These are phyloP conservation scores for Xylocopa sonorina DNA, from an alignment of 1,140 invertebrate genomes.

Conservation along the genomic window DNA sequence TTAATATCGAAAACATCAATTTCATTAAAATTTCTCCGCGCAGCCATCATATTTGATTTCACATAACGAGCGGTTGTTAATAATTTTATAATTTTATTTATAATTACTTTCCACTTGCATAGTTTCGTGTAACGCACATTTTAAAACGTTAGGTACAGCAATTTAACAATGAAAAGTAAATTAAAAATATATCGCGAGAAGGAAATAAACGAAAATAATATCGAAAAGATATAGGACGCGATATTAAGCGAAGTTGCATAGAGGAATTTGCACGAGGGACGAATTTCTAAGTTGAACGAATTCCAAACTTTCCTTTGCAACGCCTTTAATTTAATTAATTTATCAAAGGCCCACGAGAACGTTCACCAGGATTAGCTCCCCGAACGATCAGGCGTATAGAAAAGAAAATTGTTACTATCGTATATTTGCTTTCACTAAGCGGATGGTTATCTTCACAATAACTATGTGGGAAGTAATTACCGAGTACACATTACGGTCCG, in stretches of 20 bases:
- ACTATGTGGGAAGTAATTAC: conserved; percentile 55
- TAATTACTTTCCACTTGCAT: background rate
- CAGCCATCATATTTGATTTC: background rate
- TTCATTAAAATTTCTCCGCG: background rate
- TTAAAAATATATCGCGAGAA: too few species aligned
- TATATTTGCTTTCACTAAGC: conserved; percentile 58
- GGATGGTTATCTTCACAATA: conserved; percentile 52
- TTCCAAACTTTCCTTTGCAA: background rate
- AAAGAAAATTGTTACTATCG: conserved; percentile 49
- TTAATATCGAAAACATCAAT: background rate
- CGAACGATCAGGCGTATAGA: background rate
- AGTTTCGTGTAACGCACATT: background rate
- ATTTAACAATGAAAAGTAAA: too few species aligned
- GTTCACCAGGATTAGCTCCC: background rate
- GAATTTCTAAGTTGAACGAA: too few species aligned
- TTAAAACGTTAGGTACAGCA: too few species aligned
- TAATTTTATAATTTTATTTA: background rate
- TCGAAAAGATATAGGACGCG: too few species aligned
- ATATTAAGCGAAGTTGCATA: too few species aligned
- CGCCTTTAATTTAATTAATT: background rate
- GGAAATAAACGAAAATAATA: too few species aligned
- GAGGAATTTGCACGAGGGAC: too few species aligned
- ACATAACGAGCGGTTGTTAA: background rate
- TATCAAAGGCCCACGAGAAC: background rate
- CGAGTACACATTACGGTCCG: conserved; percentile 53